phyloP scores from a whole-genome alignment of 2,888 invertebrate species.

The Megalurothrips usitatus region DNA sequence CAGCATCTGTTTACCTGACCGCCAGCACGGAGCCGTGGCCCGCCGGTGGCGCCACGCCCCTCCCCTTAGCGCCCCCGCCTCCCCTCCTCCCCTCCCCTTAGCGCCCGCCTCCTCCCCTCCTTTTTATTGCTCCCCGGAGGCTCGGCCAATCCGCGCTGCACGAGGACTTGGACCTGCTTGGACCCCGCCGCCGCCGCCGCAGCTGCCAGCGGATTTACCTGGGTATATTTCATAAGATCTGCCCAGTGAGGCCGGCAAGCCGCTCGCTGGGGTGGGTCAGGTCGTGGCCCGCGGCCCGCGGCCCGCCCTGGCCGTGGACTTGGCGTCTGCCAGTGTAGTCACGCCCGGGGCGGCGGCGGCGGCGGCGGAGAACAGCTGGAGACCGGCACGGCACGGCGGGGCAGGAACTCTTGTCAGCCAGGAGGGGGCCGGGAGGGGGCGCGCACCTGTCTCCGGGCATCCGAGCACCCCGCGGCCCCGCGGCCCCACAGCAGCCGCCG shows the following conservation, averaged over 20 bases:
- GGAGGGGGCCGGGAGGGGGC: no score
- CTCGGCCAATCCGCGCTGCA: neutral
- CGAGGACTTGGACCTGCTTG: neutral
- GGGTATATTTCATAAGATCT: conserved; percentile 25
- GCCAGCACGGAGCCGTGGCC: neutral
- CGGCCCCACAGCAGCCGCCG: no score
- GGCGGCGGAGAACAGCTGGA: no score
- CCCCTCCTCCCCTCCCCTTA: neutral
- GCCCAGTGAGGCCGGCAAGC: neutral
- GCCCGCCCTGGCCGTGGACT: no score
- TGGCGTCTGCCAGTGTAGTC: no score
- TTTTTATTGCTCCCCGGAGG: conserved; percentile 4
- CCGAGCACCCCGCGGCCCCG: no score
- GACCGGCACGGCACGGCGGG: no score
- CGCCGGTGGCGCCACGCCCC: neutral
- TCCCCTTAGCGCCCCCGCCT: neutral
- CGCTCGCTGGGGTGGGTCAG: neutral
- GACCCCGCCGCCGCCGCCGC: neutral
- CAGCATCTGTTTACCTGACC: conserved; percentile 19
- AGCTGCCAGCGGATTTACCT: neutral
- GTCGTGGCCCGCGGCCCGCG: neutral
- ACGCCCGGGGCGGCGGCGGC: no score
- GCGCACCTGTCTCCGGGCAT: no score
- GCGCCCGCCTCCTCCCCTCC: neutral
- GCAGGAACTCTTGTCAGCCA: no score